These are phyloP conservation scores for Eristalis arbustorum DNA, from an alignment of 2,888 invertebrate genomes.

Conservation along the genomic window DNA sequence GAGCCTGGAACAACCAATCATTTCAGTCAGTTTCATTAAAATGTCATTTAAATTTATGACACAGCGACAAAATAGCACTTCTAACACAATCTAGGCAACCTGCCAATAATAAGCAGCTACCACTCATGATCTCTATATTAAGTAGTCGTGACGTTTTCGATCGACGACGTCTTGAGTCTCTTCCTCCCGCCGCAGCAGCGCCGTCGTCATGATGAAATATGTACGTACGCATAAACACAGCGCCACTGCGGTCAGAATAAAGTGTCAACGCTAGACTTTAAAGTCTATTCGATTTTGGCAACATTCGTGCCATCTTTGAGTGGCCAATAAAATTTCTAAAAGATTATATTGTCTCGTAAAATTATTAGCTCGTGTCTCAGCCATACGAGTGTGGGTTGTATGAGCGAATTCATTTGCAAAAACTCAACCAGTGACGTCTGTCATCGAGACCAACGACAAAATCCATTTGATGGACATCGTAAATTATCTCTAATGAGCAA, in stretches of 20 bases:
- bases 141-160: slow-evolving; percentile 43
- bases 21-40: not conserved
- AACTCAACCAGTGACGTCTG: slow-evolving; percentile 21
- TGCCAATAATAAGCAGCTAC: slow-evolving; percentile 33
- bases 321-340: slow-evolving; percentile 31
- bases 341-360: slow-evolving; percentile 27
- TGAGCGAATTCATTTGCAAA: not conserved
- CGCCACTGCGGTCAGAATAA: not conserved
- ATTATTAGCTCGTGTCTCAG: slow-evolving; percentile 30
- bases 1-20: slow-evolving; percentile 78
- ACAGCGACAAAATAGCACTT: slow-evolving; percentile 19
- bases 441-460: not conserved
- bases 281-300: slow-evolving; percentile 20
- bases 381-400: slow-evolving; percentile 2
- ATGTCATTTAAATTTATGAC: slow-evolving; percentile 40
- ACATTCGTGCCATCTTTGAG: not conserved
- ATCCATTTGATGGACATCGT: not conserved
- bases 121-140: slow-evolving; percentile 22
- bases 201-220: slow-evolving; percentile 23
- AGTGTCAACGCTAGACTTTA: not conserved
- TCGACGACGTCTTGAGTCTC: slow-evolving; percentile 14
- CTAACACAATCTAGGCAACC: slow-evolving; percentile 37
- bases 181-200: not conserved
- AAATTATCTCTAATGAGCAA: not conserved
- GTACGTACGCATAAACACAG: slow-evolving; percentile 45